Evolutionary conservation across 2,888 invertebrate genomes (phyloP), one percentile per base, ranked within the genome.

Genomic region (Entomobrya multifasciata): DNA sequence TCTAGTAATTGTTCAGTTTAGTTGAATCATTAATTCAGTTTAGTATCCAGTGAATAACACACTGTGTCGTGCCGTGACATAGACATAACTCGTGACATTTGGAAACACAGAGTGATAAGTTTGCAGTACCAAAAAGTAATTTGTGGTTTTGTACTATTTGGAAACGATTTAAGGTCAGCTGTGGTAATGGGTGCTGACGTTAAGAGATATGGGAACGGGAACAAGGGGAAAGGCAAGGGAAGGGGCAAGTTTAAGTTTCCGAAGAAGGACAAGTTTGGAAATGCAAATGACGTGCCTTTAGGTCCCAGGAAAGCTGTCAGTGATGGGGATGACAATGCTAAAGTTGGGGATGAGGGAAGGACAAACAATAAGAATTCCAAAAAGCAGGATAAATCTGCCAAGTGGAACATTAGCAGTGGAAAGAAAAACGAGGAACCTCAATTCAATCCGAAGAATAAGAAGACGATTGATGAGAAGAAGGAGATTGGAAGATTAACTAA

Each of bases 401-500:
- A 77, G 77, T 74, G 78, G 79, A 47, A 25, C 11, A 70, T 60
- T 17, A 79, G 70, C 49, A 65, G 60, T 20, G n/a, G 62, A 65
- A 67, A 86, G 60, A 57, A 76, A 44, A 17, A 77, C 60, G 57
- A 76, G 27, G 79, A 90, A 72, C 36, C 70, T 30, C 70, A 81
- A 27, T 88, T 89, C 74, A 79, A 87, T 20, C 83, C 87, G 6
- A 85, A 88, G 10, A 92, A 93, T 78, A 93, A 93, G 91, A 94
- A 93, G 91, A 93, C 93, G 87, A 93, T 91, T 27, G 87, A 87
- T 11, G 87, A 87, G 41, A 86, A 86, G 0, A 93, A 93, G 89
- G 94, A 94, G 91, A 93, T 93, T 91, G 93, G 93, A 93, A 93
- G n/a, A 94, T 94, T 89, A 92, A 93, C 92, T 93, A 93, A 92